Evolutionary conservation across 2,797 vertebrate genomes (phyloP).

Genomic region (Hipposideros larvatus): DNA sequence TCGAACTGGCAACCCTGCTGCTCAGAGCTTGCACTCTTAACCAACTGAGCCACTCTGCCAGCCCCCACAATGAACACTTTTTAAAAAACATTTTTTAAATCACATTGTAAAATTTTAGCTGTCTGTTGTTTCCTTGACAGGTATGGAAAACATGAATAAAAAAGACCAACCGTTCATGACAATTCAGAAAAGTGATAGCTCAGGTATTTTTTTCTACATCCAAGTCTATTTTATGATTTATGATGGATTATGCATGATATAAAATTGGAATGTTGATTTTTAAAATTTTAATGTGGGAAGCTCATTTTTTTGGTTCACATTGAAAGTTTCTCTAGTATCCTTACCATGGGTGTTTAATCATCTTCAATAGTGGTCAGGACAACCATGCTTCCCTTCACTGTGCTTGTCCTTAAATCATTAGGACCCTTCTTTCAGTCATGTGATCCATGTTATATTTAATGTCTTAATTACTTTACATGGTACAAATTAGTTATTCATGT

Average conservation of each 20-base stretch:
- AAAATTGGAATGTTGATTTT: slow-evolving; percentile 34
- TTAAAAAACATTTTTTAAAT: slow-evolving; percentile 40
- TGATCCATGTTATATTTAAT: background rate
- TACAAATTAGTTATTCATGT: background rate
- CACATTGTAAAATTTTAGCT: background rate
- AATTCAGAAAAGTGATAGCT: slow-evolving; percentile 83
- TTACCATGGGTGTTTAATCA: background rate
- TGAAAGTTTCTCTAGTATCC: background rate
- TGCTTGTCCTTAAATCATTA: background rate
- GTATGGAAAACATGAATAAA: slow-evolving; percentile 86
- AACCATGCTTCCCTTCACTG: background rate
- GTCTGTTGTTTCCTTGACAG: slow-evolving; percentile 81
- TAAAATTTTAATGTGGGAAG: background rate
- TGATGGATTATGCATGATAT: background rate
- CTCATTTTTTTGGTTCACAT: background rate
- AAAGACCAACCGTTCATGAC: slow-evolving; percentile 84
- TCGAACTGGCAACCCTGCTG: no score
- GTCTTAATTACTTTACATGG: background rate
- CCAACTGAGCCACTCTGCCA: no score
- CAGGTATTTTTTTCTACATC: slow-evolving; percentile 86
- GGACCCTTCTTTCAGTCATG: background rate
- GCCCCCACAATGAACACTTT: background rate
- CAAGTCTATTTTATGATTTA: slow-evolving; percentile 51
- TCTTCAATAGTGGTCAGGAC: background rate
- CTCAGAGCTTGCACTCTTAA: no score